phyloP scores from a whole-genome alignment of 2,888 invertebrate species.

The Drosophila hamatofila region DNA sequence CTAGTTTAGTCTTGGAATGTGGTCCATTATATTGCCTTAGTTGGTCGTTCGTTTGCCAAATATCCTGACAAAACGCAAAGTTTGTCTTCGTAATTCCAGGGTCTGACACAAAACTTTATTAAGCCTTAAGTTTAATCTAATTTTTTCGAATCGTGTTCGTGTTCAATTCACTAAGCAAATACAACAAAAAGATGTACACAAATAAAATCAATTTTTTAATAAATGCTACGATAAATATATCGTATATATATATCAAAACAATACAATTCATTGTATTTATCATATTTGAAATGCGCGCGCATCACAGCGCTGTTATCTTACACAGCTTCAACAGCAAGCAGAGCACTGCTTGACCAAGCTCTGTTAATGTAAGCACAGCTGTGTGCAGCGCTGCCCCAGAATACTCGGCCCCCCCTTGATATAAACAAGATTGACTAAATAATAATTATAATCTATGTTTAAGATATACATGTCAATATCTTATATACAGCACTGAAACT shows the following conservation, averaged over 20 bases:
- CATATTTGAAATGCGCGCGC: slow-evolving; percentile 17
- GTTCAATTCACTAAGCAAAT: slow-evolving; percentile 51
- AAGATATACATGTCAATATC: not conserved
- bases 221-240: not conserved
- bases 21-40: slow-evolving; percentile 43
- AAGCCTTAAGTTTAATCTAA: slow-evolving; percentile 63
- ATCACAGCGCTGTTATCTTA: slow-evolving; percentile 2
- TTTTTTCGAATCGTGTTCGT: slow-evolving; percentile 62
- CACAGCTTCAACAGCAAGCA: not conserved
- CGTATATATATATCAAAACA: not conserved
- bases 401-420: no score
- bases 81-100: slow-evolving; percentile 59
- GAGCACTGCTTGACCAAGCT: not conserved
- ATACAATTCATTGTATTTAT: no score
- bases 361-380: slow-evolving; percentile 22
- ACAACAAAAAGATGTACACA: slow-evolving; percentile 14
- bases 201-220: slow-evolving; percentile 39
- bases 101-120: slow-evolving; percentile 63
- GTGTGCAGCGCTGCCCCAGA: no score
- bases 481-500: no score
- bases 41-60: slow-evolving; percentile 41
- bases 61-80: slow-evolving; percentile 48
- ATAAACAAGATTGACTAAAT: not conserved
- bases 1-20: slow-evolving; percentile 45
- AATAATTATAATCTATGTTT: not conserved